These are phyloP conservation scores for Eumaeus atala DNA, from an alignment of 1,140 invertebrate genomes.

Conservation along the genomic window DNA sequence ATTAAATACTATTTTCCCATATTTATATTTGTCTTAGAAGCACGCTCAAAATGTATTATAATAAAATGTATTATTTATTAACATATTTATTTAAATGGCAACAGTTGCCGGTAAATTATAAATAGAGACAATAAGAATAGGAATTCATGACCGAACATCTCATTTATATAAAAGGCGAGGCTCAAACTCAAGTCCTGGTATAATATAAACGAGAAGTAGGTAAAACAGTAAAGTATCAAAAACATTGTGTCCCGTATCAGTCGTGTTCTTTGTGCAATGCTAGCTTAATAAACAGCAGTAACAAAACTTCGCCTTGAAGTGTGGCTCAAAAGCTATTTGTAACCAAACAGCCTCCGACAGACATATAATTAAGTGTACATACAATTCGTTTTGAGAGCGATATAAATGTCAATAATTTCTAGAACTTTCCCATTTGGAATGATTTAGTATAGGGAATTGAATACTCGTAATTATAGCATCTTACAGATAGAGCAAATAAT, in stretches of 20 bases:
- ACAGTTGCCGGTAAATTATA: constrained; percentile 9
- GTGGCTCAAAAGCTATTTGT: constrained; percentile 66
- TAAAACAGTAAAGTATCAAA: constrained; percentile 70
- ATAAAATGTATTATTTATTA: constrained; percentile 21
- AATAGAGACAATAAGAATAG: constrained; percentile 22
- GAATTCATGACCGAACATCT: constrained; percentile 55
- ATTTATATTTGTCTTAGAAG: constrained; percentile 25
- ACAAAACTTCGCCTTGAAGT: constrained; percentile 68
- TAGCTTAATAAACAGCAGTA: constrained; percentile 64
- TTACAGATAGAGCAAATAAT: no score
- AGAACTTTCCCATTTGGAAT: no score
- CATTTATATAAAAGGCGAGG: constrained; percentile 56
- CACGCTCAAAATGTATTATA: constrained; percentile 27
- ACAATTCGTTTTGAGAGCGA: constrained; percentile 7
- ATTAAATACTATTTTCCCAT: constrained; percentile 26
- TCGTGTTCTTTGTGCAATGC: constrained; percentile 69
- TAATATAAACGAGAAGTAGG: constrained; percentile 63
- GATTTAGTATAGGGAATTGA: no score
- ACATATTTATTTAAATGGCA: constrained; percentile 1
- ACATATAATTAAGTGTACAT: constrained; percentile 64
- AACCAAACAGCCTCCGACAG: constrained; percentile 66
- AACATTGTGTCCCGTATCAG: constrained; percentile 71
- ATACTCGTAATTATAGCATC: no score
- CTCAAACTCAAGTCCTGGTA: constrained; percentile 48
- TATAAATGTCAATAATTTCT: no score